These are phyloP conservation scores for Osmerus eperlanus DNA, from an alignment of 2,113 vertebrate species.

Conservation along the genomic window DNA sequence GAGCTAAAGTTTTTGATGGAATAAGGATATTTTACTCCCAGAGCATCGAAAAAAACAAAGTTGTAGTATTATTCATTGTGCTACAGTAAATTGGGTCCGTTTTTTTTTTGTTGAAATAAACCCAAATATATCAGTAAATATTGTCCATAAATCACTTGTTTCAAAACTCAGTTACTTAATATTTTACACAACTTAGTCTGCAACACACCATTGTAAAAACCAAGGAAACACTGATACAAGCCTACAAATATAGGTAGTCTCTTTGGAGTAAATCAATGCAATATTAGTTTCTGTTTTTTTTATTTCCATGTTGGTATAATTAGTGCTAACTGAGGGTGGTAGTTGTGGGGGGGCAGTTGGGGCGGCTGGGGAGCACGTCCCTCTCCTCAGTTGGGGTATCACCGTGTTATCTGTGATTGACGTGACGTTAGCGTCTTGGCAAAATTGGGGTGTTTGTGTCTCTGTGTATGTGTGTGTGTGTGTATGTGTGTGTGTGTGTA, in stretches of 20 bases:
- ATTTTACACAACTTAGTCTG: too few species aligned
- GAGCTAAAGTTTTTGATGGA: not conserved
- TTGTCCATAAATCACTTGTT: too few species aligned
- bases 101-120: too few species aligned
- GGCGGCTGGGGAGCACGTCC: conserved; percentile 26
- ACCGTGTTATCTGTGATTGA: conserved; percentile 74
- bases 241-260: conserved; percentile 1
- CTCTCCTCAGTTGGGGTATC: conserved; percentile 62
- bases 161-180: too few species aligned
- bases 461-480: too few species aligned
- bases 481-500: too few species aligned
- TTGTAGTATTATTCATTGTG: too few species aligned
- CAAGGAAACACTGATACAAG: not conserved
- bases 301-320: conserved; percentile 50
- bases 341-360: conserved; percentile 32
- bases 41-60: conserved; percentile 16
- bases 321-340: conserved; percentile 57
- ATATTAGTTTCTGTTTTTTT: conserved; percentile 32
- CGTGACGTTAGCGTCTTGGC: conserved; percentile 66
- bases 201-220: too few species aligned
- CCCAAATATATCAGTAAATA: too few species aligned
- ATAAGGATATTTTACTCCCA: conserved; percentile 37
- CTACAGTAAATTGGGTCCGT: too few species aligned
- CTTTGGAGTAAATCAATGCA: conserved; percentile 18
- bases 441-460: conserved; percentile 44